Evolutionary conservation across 1,140 invertebrate genomes (phyloP).

Genomic region (Mizuhopecten yessoensis): DNA sequence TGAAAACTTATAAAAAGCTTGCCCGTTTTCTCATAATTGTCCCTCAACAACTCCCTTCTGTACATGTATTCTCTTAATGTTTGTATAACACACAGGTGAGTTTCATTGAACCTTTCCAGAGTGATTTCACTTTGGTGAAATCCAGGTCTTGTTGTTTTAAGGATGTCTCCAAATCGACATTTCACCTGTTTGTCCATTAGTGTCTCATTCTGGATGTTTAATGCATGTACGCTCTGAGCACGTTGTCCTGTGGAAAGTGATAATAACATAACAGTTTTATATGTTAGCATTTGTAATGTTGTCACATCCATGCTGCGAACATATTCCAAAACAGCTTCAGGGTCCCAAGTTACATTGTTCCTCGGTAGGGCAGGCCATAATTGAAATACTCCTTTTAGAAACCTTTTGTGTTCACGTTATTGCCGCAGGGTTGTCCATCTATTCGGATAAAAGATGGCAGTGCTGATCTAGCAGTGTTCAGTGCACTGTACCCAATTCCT

Average conservation of each 20-base stretch:
- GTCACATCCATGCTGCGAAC: background rate
- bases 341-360: slow-evolving; percentile 40
- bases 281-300: background rate
- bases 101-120: background rate
- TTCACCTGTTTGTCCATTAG: background rate
- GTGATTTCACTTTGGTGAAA: background rate
- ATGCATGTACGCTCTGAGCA: background rate
- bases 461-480: background rate
- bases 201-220: background rate
- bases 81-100: background rate
- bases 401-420: too few species aligned
- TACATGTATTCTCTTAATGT: slow-evolving; percentile 12
- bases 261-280: slow-evolving; percentile 43
- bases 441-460: background rate
- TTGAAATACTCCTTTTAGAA: background rate
- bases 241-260: slow-evolving; percentile 40
- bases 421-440: too few species aligned
- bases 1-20: too few species aligned
- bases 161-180: background rate
- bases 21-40: background rate
- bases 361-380: slow-evolving; percentile 10
- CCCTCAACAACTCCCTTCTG: background rate
- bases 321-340: too few species aligned
- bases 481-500: background rate
- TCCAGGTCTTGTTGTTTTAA: slow-evolving; percentile 36